phyloP scores from a whole-genome alignment of 2,888 invertebrate species.

The Brenthis daphne region DNA sequence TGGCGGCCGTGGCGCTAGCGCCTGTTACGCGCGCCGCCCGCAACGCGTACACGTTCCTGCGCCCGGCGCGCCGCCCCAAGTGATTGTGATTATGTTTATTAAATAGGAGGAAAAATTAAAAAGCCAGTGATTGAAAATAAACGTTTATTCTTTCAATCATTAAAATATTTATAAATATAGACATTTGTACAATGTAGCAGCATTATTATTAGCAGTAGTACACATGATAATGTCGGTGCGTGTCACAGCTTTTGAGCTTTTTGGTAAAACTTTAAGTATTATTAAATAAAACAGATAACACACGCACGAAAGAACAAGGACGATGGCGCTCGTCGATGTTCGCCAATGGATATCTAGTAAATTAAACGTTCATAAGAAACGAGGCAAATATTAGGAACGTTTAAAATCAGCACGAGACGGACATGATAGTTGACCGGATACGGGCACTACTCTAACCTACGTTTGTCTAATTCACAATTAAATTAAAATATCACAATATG shows the following conservation, averaged over 20 bases:
- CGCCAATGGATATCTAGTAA: constrained; percentile 29
- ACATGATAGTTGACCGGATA: constrained; percentile 57
- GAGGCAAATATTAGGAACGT: constrained; percentile 54
- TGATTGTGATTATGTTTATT: neutral
- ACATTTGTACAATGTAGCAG: constrained; percentile 78
- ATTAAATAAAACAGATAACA: constrained; percentile 17
- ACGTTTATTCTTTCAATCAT: constrained; percentile 80
- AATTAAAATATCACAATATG: constrained; percentile 82
- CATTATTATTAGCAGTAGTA: constrained; percentile 53
- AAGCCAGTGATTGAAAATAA: constrained; percentile 66
- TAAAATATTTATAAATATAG: constrained; percentile 79
- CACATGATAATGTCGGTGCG: constrained; percentile 45
- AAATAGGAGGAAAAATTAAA: constrained; percentile 30
- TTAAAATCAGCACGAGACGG: constrained; percentile 57
- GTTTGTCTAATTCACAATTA: constrained; percentile 72
- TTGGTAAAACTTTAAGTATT: constrained; percentile 22
- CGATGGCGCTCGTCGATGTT: constrained; percentile 15
- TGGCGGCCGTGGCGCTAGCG: constrained; percentile 49
- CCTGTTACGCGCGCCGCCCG: constrained; percentile 57
- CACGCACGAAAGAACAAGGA: constrained; percentile 25
- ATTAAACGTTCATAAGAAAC: constrained; percentile 40
- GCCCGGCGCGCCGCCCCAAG: constrained; percentile 6
- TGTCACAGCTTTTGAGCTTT: constrained; percentile 37
- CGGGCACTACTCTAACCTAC: constrained; percentile 64
- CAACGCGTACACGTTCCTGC: constrained; percentile 55